Conservation (phyloP, 2,888 invertebrate species). For the Lithosia quadra region DNA sequence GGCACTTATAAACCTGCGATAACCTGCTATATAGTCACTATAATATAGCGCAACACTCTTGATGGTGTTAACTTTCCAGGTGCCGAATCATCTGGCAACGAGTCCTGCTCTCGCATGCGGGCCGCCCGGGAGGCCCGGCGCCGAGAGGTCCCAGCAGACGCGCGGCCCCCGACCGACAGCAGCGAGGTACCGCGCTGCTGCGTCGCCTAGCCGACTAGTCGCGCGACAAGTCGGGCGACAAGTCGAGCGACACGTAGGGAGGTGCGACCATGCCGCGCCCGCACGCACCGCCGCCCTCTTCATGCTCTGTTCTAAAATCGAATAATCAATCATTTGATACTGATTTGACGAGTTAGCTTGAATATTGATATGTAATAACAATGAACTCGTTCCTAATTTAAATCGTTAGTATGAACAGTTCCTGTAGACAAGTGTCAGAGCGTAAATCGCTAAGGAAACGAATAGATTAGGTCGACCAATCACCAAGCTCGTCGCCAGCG, state of each 20-base stretch:
- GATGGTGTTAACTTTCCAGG: conserved; percentile 47
- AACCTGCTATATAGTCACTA: no score
- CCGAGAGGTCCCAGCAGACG: conserved; percentile 78
- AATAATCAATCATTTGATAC: conserved; percentile 15
- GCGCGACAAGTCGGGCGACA: conserved; percentile 16
- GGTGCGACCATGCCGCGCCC: conserved; percentile 48
- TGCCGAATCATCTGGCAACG: conserved; percentile 78
- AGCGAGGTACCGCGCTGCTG: conserved; percentile 83
- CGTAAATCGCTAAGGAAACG: no score
- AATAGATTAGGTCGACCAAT: no score
- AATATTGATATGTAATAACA: background rate
- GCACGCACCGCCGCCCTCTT: conserved; percentile 35
- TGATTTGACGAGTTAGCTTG: conserved; percentile 9
- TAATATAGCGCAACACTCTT: no score
- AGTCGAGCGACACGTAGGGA: conserved; percentile 44
- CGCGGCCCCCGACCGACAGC: conserved; percentile 79
- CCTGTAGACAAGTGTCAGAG: no score
- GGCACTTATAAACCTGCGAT: no score
- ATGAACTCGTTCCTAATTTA: background rate
- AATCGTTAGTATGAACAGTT: no score
- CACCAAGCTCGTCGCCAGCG: no score
- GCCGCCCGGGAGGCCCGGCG: conserved; percentile 80
- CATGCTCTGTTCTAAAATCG: conserved; percentile 15
- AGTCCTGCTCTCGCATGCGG: conserved; percentile 81
- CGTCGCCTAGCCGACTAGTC: conserved; percentile 64